These are phyloP conservation scores for Acronicta leporina DNA, from an alignment of 2,888 invertebrate species.

Conservation along the genomic window DNA sequence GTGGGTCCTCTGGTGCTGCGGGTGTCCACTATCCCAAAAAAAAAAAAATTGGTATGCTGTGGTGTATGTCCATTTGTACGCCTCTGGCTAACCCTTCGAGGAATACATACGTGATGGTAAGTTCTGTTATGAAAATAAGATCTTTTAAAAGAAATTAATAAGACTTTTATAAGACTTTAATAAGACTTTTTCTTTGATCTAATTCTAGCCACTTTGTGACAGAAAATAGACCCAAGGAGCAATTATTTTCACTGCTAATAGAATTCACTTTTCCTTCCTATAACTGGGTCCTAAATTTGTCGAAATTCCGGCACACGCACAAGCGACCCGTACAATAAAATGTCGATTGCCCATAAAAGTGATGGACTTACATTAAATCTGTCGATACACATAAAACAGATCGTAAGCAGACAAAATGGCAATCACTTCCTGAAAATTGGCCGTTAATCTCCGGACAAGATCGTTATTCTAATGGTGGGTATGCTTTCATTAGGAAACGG, in stretches of 20 bases:
- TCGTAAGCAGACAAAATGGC: constrained; percentile 44
- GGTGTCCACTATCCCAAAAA: no score
- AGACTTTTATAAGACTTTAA: no score
- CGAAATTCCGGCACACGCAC: constrained; percentile 11
- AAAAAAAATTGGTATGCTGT: no score
- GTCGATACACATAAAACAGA: constrained; percentile 45
- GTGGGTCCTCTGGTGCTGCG: no score
- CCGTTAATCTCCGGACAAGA: constrained; percentile 24
- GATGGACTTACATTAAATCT: constrained; percentile 48
- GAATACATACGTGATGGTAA: no score
- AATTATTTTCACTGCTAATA: neutral
- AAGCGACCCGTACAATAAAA: constrained; percentile 34
- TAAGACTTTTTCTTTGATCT: no score
- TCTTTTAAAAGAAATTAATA: no score
- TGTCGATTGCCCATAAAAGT: constrained; percentile 46
- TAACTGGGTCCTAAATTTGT: neutral
- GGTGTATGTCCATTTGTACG: no score
- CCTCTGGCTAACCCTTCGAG: no score
- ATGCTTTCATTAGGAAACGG: constrained; percentile 12
- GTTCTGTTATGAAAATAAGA: no score
- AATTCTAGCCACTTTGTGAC: neutral
- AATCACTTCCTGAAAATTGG: constrained; percentile 42
- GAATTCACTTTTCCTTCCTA: constrained; percentile 2
- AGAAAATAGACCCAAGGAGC: no score
- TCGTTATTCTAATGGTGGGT: constrained; percentile 35